Evolutionary conservation across 2,113 vertebrate species (phyloP).

Genomic region (Prolemur simus): DNA sequence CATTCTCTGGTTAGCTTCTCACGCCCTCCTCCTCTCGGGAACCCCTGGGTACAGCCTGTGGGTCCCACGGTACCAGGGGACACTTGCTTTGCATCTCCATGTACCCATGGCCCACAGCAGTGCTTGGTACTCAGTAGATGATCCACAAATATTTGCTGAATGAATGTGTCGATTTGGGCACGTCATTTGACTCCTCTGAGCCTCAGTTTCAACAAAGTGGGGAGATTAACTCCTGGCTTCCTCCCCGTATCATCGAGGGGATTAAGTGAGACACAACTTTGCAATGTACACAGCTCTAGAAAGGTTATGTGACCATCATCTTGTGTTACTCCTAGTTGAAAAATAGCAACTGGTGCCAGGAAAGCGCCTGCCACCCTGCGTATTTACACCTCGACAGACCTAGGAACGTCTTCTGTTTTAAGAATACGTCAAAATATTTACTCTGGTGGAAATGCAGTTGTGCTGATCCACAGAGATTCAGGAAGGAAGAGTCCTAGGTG

Average conservation of each 20-base stretch:
- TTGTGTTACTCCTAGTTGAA: not conserved
- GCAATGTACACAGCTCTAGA: too few species aligned
- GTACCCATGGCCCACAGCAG: not conserved
- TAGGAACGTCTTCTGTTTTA: not conserved
- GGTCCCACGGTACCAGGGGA: not conserved
- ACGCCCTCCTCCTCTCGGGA: not conserved
- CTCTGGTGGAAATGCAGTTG: not conserved
- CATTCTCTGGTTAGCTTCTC: not conserved
- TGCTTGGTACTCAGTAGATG: not conserved
- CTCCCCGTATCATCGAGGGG: not conserved
- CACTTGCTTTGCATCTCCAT: not conserved
- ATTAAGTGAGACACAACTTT: not conserved
- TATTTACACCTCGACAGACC: not conserved
- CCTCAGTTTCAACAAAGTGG: not conserved
- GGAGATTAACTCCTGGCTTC: not conserved
- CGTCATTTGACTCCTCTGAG: not conserved
- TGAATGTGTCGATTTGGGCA: not conserved
- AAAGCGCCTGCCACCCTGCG: not conserved
- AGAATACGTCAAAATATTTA: not conserved
- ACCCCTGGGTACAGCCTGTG: not conserved
- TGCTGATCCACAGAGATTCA: not conserved
- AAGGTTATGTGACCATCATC: not conserved
- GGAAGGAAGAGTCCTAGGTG: not conserved
- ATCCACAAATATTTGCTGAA: not conserved
- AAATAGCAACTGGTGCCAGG: not conserved